Base-by-base conservation (phyloP, 1,140 invertebrate genomes). In the Venustaconcha ellipsiformis region DNA sequence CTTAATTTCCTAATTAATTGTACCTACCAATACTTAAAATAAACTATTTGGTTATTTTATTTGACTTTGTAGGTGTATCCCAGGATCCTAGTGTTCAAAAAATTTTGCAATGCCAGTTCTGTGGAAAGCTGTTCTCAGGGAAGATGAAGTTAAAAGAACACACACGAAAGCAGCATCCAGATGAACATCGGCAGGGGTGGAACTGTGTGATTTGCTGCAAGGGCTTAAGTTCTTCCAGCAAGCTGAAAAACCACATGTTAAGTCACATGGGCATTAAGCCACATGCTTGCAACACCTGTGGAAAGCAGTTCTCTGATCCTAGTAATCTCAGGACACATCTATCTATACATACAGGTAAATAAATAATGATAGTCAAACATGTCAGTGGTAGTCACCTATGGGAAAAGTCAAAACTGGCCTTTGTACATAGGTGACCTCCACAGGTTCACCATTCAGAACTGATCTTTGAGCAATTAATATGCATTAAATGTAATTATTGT, bases 241-340 rank as follows among this genome's bases (percentile, higher is more conserved):
- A 82, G 23, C 71, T 86, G 15, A 83, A 80, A 20, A 73, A 63
- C 2, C 84, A 86, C 71, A 76, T 83, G 64, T 30, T 66, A 1
- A 72, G 72, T 5, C 84, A 86, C 77, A 78, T 82, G 77, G 67
- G 70, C 15, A 69, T 81, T 14, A 83, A 83, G 74, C 82, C 83
- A 14, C 79, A 80, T 67, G 65, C 65, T 5, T 86, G 84, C 72
- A 60, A n/a, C 4, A 70, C 71, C 23, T 84, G 84, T 73, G 76
- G 72, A 14, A 86, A 86, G 67, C 72, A 76, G 59, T 86, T 86
- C 62, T 75, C 82, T 17, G 82, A 84, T 68, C 57, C 70, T 57
- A 83, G 83, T 77, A 86, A 86, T 37, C 75, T 86, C 3, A 79
- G 76, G 57, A 78, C 67, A 30, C 84, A 86, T 63, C 60, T 78